Evolutionary conservation across 2,113 vertebrate genomes (phyloP).

Genomic region (Ciconia stormi): DNA sequence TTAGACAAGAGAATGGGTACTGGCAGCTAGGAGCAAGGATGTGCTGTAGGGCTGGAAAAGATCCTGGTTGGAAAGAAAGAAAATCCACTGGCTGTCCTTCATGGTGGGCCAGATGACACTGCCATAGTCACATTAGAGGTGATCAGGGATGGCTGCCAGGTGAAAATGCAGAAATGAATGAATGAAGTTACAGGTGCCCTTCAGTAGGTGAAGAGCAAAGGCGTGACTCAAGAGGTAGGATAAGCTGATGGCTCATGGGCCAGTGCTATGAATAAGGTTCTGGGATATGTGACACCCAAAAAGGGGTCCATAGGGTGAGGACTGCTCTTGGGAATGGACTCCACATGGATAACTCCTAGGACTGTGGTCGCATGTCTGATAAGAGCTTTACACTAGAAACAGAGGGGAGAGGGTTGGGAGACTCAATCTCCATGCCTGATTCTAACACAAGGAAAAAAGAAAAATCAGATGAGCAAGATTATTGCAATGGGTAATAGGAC

Average conservation of each 20-base stretch:
- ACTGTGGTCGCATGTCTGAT: background rate
- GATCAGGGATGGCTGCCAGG: background rate
- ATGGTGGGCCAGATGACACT: background rate
- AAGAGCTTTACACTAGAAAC: background rate
- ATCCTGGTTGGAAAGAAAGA: background rate
- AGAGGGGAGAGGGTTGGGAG: background rate
- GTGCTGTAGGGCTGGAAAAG: background rate
- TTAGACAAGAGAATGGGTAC: background rate
- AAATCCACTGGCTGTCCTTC: background rate
- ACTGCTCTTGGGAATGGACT: background rate
- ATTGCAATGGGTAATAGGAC: conserved; percentile 49
- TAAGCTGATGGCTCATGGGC: background rate
- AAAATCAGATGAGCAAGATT: conserved; percentile 38
- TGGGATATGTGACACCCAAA: background rate
- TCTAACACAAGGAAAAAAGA: background rate
- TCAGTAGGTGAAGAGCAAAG: background rate
- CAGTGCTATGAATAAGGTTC: background rate
- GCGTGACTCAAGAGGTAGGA: background rate
- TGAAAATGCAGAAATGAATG: background rate
- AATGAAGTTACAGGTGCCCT: background rate
- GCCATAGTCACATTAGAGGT: background rate
- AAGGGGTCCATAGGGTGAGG: background rate
- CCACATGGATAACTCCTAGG: background rate
- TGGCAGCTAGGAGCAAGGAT: background rate
- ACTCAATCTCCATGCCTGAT: background rate